Evolutionary conservation across 1,140 invertebrate species (phyloP).

Genomic region (Drosophila rufa): DNA sequence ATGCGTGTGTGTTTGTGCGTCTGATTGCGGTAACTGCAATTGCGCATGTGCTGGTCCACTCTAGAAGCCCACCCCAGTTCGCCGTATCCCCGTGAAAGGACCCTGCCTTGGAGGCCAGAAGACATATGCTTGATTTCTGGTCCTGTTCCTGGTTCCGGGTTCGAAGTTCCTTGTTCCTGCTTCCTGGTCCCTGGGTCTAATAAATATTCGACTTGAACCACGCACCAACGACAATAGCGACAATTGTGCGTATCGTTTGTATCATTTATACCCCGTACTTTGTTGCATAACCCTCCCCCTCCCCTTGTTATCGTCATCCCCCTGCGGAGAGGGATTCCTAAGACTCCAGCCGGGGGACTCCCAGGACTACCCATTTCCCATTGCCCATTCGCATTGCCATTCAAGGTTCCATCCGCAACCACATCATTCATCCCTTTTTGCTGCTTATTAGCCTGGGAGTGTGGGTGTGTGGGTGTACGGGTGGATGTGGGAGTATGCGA

Average conservation of each 20-base stretch:
- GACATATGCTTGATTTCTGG: slow-evolving; percentile 42
- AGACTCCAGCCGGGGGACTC: slow-evolving; percentile 7
- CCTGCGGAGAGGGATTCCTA: background rate
- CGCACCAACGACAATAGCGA: slow-evolving; percentile 35
- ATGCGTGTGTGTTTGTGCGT: slow-evolving; percentile 43
- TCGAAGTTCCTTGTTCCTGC: background rate
- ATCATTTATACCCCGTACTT: slow-evolving; percentile 20
- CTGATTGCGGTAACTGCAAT: slow-evolving; percentile 42
- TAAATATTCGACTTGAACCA: slow-evolving; percentile 37
- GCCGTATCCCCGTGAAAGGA: background rate
- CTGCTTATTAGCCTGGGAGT: slow-evolving; percentile 60
- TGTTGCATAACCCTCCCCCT: slow-evolving; percentile 32
- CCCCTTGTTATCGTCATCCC: background rate
- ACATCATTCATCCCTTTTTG: slow-evolving; percentile 43
- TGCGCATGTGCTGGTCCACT: slow-evolving; percentile 65
- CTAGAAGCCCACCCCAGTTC: background rate
- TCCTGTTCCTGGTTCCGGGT: background rate
- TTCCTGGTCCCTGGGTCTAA: background rate
- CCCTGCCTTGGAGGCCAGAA: slow-evolving; percentile 26
- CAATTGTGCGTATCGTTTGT: slow-evolving; percentile 41
- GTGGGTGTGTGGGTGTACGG: background rate
- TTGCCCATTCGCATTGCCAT: slow-evolving; percentile 17
- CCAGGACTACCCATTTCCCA: background rate
- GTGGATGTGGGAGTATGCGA: background rate
- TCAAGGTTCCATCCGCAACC: slow-evolving; percentile 24